Evolutionary conservation across 1,140 invertebrate species (phyloP), one percentile per base, ranked within the genome.

Genomic region (Wiebesia pumilae): DNA sequence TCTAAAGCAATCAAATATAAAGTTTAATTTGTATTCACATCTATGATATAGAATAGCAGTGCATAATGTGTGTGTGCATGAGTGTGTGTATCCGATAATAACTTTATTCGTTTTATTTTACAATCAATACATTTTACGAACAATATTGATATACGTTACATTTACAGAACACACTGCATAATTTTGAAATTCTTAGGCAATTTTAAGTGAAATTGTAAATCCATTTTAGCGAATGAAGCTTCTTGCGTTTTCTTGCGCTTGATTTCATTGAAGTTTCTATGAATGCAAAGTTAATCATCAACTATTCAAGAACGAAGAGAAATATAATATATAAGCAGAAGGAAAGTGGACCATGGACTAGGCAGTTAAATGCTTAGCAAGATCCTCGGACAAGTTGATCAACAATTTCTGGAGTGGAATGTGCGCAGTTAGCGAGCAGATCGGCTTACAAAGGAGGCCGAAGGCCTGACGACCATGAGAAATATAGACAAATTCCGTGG

Each of bases 341-440:
- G 0, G 69, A 73, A 40, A 73, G 40, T 73, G n/a, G n/a, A 73
- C 19, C 35, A 40, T 21, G 10, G 69, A 21, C 35, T 38, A 73
- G 35, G 35, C 4, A 24, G 69, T 73, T 73, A 24, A 0, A 33
- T 21, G 21, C 35, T 38, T 3, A 21, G 35, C 3, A 73, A 73
- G 69, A 73, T 69, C 30, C 43, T 38, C 43, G 4, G 75, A 38
- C 75, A n/a, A 77, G 75, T 73, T 73, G n/a, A 40, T 43, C 75
- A 77, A 77, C 75, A 77, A 77, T 77, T 77, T 77, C 43, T 14
- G 4, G 43, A 30, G 47, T 24, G 75, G 12, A 30, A 30, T 47
- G 27, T 12, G 21, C 40, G n/a, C 27, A 51, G 75, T 73, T 27
- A 35, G 35, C 35, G 7, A 40, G 19, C 14, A 4, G 14, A 73